Percentiles rank a stretch among this genome's conserved stretches.
These are phyloP conservation scores for Amphipoea lucens DNA, from an alignment of 2,888 invertebrate species.

Conservation along the genomic window DNA sequence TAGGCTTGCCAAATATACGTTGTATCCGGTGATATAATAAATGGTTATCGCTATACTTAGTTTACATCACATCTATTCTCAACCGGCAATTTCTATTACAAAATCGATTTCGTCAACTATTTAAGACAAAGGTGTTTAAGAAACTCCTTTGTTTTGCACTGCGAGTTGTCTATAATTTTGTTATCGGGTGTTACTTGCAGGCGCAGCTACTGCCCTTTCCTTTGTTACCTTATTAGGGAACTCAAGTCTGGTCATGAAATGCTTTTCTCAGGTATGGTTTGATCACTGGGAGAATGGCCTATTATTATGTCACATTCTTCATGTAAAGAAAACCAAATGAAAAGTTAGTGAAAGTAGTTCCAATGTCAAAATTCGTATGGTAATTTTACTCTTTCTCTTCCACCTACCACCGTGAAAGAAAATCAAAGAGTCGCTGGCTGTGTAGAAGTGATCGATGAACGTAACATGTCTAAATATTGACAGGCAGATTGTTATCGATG, in stretches of 20 bases:
- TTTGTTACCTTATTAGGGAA: conserved; percentile 21
- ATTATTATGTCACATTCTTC: background rate
- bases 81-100: conserved; percentile 15
- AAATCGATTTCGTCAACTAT: conserved; percentile 15
- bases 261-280: background rate
- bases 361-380: conserved; percentile 7
- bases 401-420: conserved; percentile 7
- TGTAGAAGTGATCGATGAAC: background rate
- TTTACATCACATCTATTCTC: conserved; percentile 16
- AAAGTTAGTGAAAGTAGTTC: conserved; percentile 45
- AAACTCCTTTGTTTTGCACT: conserved; percentile 14
- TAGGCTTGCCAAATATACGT: conserved; percentile 37
- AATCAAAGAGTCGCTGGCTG: background rate
- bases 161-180: conserved; percentile 15
- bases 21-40: conserved; percentile 51
- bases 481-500: conserved; percentile 1
- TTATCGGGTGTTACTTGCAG: conserved; percentile 3
- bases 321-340: conserved; percentile 28
- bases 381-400: conserved; percentile 21
- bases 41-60: conserved; percentile 22
- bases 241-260: background rate
- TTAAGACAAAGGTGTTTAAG: background rate
- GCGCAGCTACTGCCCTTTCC: conserved; percentile 16
- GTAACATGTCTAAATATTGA: background rate
- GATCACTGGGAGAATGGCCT: background rate